These are phyloP conservation scores for Drosophila willistoni DNA, from an alignment of 1,140 invertebrate genomes.

Conservation along the genomic window DNA sequence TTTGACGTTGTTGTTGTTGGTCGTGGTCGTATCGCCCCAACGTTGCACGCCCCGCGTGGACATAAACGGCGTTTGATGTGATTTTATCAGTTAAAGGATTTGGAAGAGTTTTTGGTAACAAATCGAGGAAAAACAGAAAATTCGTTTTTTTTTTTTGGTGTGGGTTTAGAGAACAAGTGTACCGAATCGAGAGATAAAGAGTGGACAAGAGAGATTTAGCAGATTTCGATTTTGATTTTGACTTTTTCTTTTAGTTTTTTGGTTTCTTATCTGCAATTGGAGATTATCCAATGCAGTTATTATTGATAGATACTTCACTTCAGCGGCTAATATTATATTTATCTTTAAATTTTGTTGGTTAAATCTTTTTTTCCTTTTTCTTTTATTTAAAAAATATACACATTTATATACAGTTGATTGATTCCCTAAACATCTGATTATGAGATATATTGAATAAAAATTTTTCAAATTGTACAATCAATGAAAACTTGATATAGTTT, in stretches of 20 bases:
- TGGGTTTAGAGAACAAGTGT: conserved; percentile 20
- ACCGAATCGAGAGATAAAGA: conserved; percentile 20
- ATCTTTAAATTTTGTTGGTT: background rate
- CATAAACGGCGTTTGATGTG: conserved; percentile 20
- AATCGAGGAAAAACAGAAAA: background rate
- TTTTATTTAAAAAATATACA: background rate
- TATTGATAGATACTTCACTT: background rate
- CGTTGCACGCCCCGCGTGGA: conserved; percentile 21
- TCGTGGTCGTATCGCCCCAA: conserved; percentile 16
- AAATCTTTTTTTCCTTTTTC: background rate
- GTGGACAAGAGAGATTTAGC: background rate
- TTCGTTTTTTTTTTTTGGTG: background rate
- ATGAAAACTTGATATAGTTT: conserved; percentile 14
- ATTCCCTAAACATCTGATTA: background rate
- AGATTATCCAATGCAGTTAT: background rate
- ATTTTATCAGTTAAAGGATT: background rate
- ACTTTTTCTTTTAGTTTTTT: conserved; percentile 1
- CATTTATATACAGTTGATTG: background rate
- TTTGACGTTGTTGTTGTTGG: conserved; percentile 6
- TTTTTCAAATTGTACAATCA: conserved; percentile 4
- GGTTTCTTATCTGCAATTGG: background rate
- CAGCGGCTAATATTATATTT: conserved; percentile 2
- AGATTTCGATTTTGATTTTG: background rate
- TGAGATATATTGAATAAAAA: background rate
- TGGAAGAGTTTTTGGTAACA: background rate